Conservation (phyloP, 2,113 vertebrate genomes). For the Chroicocephalus ridibundus region DNA sequence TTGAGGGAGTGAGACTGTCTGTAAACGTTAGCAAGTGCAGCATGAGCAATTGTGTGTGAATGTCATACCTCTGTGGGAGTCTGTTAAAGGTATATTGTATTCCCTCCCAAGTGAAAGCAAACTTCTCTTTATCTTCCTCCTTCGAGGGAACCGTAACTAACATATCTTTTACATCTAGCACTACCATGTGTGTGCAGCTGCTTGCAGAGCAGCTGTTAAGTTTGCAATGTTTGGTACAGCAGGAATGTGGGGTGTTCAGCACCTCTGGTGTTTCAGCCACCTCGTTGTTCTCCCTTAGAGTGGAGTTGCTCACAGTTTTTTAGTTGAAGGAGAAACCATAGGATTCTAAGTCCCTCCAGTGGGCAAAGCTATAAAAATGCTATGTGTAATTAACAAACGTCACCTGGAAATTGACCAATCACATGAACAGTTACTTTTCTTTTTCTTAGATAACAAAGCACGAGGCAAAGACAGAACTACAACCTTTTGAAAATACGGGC, state of each 20-base stretch:
- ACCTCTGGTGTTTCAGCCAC: neutral
- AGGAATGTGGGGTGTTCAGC: neutral
- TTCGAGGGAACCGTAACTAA: neutral
- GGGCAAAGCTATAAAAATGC: neutral
- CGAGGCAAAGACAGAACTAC: neutral
- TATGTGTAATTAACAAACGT: neutral
- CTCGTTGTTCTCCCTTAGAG: neutral
- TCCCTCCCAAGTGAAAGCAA: neutral
- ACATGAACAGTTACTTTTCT: neutral
- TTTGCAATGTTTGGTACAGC: neutral
- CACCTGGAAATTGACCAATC: neutral
- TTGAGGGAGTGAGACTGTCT: neutral
- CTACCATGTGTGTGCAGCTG: neutral
- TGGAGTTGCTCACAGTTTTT: neutral
- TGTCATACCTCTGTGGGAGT: neutral
- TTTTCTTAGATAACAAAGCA: neutral
- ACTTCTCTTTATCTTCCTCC: neutral
- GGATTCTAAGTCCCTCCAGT: neutral
- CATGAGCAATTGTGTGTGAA: neutral
- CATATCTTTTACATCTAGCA: neutral
- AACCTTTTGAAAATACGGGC: neutral
- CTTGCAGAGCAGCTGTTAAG: neutral
- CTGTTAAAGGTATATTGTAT: neutral
- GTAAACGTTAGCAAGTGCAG: neutral
- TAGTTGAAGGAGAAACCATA: neutral